A percentile compares a stretch with the other conserved stretches of the same genome.
Evolutionary conservation across 2,797 vertebrate species (phyloP).

Genomic region (Aulostomus chinensis): DNA sequence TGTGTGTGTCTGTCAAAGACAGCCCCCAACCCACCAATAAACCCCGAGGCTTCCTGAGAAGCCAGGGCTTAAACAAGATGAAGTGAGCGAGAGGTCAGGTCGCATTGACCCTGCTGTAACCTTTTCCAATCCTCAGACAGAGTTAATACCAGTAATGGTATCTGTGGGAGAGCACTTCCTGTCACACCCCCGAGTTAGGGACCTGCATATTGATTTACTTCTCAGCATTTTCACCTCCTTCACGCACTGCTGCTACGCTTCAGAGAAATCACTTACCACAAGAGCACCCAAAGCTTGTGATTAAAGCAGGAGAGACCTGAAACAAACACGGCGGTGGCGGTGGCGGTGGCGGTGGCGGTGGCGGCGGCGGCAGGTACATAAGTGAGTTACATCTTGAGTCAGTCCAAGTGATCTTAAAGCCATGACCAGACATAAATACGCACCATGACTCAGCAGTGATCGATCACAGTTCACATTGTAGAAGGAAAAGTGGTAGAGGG

Average conservation of each 20-base stretch:
- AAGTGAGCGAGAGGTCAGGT: conserved; percentile 68
- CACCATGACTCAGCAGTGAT: too few relatives aligned
- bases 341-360: too few relatives aligned
- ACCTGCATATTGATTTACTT: conserved; percentile 57
- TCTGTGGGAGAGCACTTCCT: conserved; percentile 63
- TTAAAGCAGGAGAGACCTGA: too few relatives aligned
- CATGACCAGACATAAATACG: too few relatives aligned
- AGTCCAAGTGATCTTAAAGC: too few relatives aligned
- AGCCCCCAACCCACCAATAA: conserved; percentile 31
- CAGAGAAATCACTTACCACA: conserved; percentile 1
- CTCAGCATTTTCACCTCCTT: conserved; percentile 30
- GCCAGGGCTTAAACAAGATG: conserved; percentile 50
- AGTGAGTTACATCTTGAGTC: too few relatives aligned
- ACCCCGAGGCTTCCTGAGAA: conserved; percentile 36
- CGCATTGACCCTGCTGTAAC: conserved; percentile 59
- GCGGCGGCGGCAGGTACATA: too few relatives aligned
- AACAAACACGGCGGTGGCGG: not conserved
- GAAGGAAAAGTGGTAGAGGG: too few relatives aligned
- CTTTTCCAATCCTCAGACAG: conserved; percentile 57
- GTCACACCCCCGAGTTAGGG: conserved; percentile 56
- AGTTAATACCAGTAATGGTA: conserved; percentile 75
- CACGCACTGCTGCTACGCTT: conserved; percentile 1
- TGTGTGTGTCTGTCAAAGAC: conserved; percentile 11
- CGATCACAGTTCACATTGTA: too few relatives aligned
- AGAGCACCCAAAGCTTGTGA: not conserved